A percentile compares a stretch with the other conserved stretches of the same genome.
phyloP scores from a whole-genome alignment of 2,113 vertebrate species.

The Indri indri region DNA sequence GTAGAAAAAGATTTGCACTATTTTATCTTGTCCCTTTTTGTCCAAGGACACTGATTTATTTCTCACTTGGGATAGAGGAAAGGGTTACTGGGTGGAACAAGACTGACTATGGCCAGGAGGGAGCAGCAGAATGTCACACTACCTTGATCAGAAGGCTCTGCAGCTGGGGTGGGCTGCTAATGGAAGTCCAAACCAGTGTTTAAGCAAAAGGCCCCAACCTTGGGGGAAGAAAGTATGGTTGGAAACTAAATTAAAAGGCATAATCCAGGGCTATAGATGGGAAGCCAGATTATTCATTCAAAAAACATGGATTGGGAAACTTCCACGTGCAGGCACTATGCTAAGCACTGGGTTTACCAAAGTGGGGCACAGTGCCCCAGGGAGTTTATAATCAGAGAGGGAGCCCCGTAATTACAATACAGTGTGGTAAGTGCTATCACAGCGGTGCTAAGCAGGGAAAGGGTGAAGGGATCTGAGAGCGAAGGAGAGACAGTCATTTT shows the following conservation, averaged over 20 bases:
- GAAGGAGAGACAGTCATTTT: neutral
- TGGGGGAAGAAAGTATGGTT: neutral
- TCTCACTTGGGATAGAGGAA: neutral
- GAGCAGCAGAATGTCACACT: neutral
- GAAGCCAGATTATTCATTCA: neutral
- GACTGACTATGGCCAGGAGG: neutral
- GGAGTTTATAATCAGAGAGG: neutral
- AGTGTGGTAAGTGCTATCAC: neutral
- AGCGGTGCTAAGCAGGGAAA: neutral
- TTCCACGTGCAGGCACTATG: neutral
- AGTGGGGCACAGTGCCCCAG: neutral
- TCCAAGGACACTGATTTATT: neutral
- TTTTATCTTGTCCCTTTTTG: neutral
- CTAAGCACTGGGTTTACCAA: neutral
- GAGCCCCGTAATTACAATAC: neutral
- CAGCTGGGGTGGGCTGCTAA: neutral
- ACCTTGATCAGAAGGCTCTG: neutral
- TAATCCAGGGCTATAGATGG: neutral
- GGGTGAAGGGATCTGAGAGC: neutral
- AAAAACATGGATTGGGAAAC: neutral
- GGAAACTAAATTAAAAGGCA: neutral
- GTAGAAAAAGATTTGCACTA: neutral
- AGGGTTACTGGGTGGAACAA: neutral
- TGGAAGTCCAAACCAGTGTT: neutral
- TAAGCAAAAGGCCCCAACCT: neutral